Percentiles rank a stretch among this genome's conserved stretches.
These are phyloP conservation scores for Nyctalus aviator DNA, from an alignment of 2,797 vertebrate species.

Conservation along the genomic window DNA sequence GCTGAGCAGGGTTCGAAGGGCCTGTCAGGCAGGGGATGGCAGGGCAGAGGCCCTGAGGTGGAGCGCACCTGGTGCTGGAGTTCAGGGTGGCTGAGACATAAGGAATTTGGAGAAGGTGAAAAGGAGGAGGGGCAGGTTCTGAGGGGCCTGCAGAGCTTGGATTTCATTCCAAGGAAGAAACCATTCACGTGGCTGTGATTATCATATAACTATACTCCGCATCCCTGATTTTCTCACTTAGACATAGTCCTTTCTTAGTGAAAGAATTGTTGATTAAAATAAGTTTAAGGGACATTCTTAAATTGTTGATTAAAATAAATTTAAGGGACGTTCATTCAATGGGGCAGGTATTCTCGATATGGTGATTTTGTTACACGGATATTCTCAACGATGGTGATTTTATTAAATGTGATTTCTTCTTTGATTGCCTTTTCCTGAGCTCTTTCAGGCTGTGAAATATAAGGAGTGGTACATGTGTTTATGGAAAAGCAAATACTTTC, in stretches of 20 bases:
- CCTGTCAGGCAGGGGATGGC: rapidly evolving
- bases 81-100: too few relatives aligned
- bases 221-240: not conserved
- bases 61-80: not conserved
- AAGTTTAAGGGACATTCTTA: not conserved
- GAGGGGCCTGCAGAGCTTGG: not conserved
- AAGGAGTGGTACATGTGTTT: slow-evolving; percentile 42
- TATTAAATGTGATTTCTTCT: not conserved
- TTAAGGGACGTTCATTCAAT: not conserved
- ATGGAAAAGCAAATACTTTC: slow-evolving; percentile 51
- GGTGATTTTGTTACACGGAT: not conserved
- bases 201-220: not conserved
- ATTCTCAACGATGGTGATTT: not conserved
- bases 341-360: not conserved
- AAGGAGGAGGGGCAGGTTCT: not conserved
- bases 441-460: slow-evolving; percentile 19
- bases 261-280: slow-evolving; percentile 38
- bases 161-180: not conserved
- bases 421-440: not conserved
- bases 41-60: not conserved
- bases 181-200: not conserved
- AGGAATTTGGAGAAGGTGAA: not conserved
- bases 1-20: rapidly evolving
- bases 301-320: slow-evolving; percentile 43
- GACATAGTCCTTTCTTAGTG: slow-evolving; percentile 43